Evolutionary conservation across 2,888 invertebrate species (phyloP), one percentile per base, ranked within the genome.

Genomic region (Drosophila longiperda): DNA sequence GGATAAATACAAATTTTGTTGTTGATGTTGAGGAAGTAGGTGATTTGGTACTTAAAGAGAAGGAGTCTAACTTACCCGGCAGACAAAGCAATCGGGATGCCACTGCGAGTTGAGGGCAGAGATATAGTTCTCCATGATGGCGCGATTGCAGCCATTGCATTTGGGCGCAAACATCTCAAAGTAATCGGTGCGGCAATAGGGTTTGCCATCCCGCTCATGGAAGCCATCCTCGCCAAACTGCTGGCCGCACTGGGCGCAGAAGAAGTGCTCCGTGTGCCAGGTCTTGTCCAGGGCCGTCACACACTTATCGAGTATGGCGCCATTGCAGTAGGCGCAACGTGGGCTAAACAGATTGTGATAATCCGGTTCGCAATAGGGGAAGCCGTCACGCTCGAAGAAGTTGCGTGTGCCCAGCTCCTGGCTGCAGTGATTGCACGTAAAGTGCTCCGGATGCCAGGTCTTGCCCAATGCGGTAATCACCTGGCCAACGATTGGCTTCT

Each of bases 361-460:
- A 94, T 99, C 99, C 9, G 97, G 96, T 93, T 99, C 99, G 94
- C 99, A 99, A 94, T 99, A 99, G 0, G 99, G 99, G 92, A 96
- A 96, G 64, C 98, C 98, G 87, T 99, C 99, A 80, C 99, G 95
- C 94, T 99, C 99, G 94, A 99, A 99, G 96, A 99, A 99, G 94
- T 99, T 99, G 92, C 98, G 95, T 64, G 99, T 99, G 73, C 99
- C 99, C 91, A 99, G 94, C 93, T 99, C 98, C 92, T 98, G 97
- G 91, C 96, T 97, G 95, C 99, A 99, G 92, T 99, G 98, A 82
- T 97, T 97, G 94, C 99, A 99, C 72, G 97, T 97, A 94, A 99
- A 99, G 94, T 99, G 99, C 94, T 99, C 99, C 54, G 99, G 99
- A 93, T 99, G 99, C 99, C 99, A 99, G 78, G 99, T 99, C 94